These are phyloP conservation scores for Heteromurus nitidus DNA, from an alignment of 2,888 invertebrate genomes.

Conservation along the genomic window DNA sequence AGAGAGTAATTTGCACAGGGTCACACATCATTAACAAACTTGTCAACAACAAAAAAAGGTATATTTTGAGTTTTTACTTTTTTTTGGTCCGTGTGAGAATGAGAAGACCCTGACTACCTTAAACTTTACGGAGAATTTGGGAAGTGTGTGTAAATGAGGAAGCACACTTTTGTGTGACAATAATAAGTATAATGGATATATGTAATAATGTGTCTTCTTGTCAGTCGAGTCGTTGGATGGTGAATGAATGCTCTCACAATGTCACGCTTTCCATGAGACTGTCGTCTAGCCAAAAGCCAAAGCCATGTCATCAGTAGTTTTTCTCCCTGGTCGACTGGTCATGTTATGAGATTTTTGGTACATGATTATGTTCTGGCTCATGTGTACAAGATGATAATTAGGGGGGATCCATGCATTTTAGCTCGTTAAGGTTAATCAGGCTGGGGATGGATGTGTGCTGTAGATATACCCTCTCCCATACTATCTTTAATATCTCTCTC, in stretches of 20 bases:
- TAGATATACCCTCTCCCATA: slow-evolving; percentile 1
- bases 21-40: slow-evolving; percentile 48
- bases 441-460: slow-evolving; percentile 37
- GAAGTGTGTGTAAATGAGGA: slow-evolving; percentile 52
- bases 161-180: slow-evolving; percentile 11
- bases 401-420: slow-evolving; percentile 72
- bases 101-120: slow-evolving; percentile 3
- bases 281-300: slow-evolving; percentile 35
- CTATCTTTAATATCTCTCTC: not conserved
- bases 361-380: slow-evolving; percentile 43
- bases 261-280: slow-evolving; percentile 11
- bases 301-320: slow-evolving; percentile 26
- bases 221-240: slow-evolving; percentile 56
- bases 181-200: too few relatives aligned
- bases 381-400: slow-evolving; percentile 73
- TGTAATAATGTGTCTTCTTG: slow-evolving; percentile 49
- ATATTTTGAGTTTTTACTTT: slow-evolving; percentile 2
- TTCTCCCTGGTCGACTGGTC: slow-evolving; percentile 55
- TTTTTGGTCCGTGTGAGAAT: slow-evolving; percentile 17
- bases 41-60: slow-evolving; percentile 26
- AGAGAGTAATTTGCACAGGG: slow-evolving; percentile 44
- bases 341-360: slow-evolving; percentile 50
- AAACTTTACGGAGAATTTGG: slow-evolving; percentile 15
- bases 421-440: slow-evolving; percentile 74
- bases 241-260: slow-evolving; percentile 43